These are phyloP conservation scores for Opisthocomus hoazin DNA, from an alignment of 2,113 vertebrate genomes.

Conservation along the genomic window DNA sequence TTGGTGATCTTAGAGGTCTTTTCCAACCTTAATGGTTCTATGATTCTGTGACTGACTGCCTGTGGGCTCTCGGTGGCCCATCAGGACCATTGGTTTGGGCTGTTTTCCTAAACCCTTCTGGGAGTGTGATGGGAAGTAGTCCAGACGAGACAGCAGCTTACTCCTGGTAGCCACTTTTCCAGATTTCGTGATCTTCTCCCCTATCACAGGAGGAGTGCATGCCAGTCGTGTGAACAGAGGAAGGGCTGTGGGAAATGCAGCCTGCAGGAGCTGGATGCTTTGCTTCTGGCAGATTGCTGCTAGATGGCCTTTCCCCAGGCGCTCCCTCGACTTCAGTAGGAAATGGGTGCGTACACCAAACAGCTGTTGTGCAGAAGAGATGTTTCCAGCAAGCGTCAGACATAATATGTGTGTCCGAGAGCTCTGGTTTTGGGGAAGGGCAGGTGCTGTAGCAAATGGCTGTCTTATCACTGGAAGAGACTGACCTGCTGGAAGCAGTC, in stretches of 20 bases:
- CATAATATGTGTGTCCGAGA: not conserved
- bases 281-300: not conserved
- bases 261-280: not conserved
- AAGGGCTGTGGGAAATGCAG: not conserved
- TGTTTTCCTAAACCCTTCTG: not conserved
- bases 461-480: not conserved
- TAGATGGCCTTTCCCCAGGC: not conserved
- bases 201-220: accelerated
- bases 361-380: not conserved
- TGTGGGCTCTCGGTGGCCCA: not conserved
- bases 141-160: not conserved
- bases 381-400: not conserved
- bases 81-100: not conserved
- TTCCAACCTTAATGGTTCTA: no score
- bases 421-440: not conserved
- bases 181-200: not conserved
- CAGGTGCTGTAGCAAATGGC: not conserved
- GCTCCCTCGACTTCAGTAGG: accelerated
- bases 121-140: not conserved
- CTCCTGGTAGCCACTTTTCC: not conserved
- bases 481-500: not conserved
- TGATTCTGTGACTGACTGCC: no score
- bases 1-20: no score
- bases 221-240: not conserved
- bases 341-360: accelerated